Percentiles rank a stretch among this genome's conserved stretches.
phyloP scores from a whole-genome alignment of 2,888 invertebrate genomes.

The Sinhomidia bicolor region DNA sequence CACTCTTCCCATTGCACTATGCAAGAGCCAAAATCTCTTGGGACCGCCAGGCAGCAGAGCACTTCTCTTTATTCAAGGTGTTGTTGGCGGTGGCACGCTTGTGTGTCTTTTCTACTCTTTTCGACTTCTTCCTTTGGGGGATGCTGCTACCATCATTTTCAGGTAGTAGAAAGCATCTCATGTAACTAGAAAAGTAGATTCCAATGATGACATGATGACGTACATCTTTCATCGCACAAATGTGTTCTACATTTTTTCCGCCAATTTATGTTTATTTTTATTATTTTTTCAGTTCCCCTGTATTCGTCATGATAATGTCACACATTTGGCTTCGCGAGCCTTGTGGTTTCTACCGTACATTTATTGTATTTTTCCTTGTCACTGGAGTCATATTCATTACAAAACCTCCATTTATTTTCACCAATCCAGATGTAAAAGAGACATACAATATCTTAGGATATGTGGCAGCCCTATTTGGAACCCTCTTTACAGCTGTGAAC shows the following conservation, averaged over 20 bases:
- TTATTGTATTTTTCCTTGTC: conserved; percentile 82
- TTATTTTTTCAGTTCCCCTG: conserved; percentile 83
- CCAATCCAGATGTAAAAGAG: conserved; percentile 77
- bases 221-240: too few relatives aligned
- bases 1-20: conserved; percentile 81
- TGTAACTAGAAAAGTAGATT: neutral
- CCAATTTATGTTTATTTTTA: too few relatives aligned
- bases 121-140: conserved; percentile 83
- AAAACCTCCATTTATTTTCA: conserved; percentile 83
- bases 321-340: conserved; percentile 83
- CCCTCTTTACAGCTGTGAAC: conserved; percentile 83
- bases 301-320: conserved; percentile 83
- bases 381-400: conserved; percentile 83
- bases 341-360: conserved; percentile 82
- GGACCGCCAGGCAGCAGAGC: conserved; percentile 82
- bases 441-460: conserved; percentile 82
- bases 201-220: neutral
- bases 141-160: conserved; percentile 84
- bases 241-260: neutral
- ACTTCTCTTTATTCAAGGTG: conserved; percentile 82
- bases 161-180: conserved; percentile 70
- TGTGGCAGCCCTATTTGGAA: conserved; percentile 82
- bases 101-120: conserved; percentile 83
- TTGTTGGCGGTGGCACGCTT: conserved; percentile 83
- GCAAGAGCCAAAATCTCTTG: conserved; percentile 81